Evolutionary conservation across 2,797 vertebrate genomes (phyloP), one percentile per base, ranked within the genome.

Genomic region (Meda fulgida): DNA sequence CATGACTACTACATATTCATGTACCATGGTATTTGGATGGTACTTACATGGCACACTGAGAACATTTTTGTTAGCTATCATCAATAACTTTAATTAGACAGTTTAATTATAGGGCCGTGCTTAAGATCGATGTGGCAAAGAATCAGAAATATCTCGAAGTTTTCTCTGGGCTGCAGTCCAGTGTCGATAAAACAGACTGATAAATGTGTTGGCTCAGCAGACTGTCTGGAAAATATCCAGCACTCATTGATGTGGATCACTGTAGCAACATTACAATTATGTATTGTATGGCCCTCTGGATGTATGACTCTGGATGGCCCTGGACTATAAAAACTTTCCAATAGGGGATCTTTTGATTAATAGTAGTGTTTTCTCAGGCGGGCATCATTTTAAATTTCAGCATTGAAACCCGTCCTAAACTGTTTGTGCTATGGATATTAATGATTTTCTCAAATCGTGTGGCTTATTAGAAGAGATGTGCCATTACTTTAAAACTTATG

Each of bases 171-270:
- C 34, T 31, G 13, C 29, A 21, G 36, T 46, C 29, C 21, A 73
- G 29, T 36, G 55, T 46, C 4, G 21, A 73, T 73, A 46, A 72
- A 82, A 81, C 51, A 46, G 53, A 72, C 9, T 18, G 19, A 73
- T 36, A 63, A 63, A 83, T 73, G 70, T 65, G 58, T 48, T 26
- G 13, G 26, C 81, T 83, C 55, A 73, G 40, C 40, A 36, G 70
- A 65, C 21, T 48, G 29, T 34, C 4, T 65, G 81, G 81, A 75
- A 82, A 51, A 83, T 11, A 31, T 43, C 70, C 55, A 65, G 58
- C 43, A 36, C 26, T 31, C 26, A 31, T 0, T 82, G 55, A 65
- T 46, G 23, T 40, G 21, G 21, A 70, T 53, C 34, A 70, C 48
- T 40, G 21, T 34, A 63, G 38, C 40, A 73, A 65, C 19, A 51